Evolutionary conservation across 2,113 vertebrate genomes (phyloP).

Genomic region (Azemiops feae): DNA sequence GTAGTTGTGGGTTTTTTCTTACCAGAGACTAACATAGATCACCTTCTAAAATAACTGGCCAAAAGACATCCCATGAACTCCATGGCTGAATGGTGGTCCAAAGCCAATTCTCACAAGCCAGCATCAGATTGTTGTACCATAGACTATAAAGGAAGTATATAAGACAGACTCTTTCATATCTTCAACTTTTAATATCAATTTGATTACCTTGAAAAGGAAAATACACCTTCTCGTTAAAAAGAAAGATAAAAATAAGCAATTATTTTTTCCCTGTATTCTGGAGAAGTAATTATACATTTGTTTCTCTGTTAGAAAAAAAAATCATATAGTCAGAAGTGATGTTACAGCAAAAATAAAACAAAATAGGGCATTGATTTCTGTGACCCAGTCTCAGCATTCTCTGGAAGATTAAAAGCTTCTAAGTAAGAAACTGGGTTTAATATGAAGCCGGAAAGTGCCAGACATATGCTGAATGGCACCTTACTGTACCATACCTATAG

Average conservation of each 20-base stretch:
- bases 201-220: not conserved
- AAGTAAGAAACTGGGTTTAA: not conserved
- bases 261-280: not conserved
- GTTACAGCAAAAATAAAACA: not conserved
- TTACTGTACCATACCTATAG: not conserved
- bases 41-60: not conserved
- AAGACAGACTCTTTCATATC: not conserved
- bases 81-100: not conserved
- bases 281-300: not conserved
- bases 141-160: not conserved
- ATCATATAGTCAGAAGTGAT: not conserved
- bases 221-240: not conserved
- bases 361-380: not conserved
- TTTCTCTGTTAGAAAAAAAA: slow-evolving; percentile 2
- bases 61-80: not conserved
- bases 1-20: not conserved
- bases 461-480: not conserved
- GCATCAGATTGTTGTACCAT: no score
- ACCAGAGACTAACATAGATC: not conserved
- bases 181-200: not conserved
- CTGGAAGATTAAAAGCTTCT: not conserved
- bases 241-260: not conserved
- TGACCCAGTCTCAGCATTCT: not conserved
- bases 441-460: not conserved
- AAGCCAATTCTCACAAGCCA: not conserved